phyloP scores from a whole-genome alignment of 2,797 vertebrate species.

The Podarcis siculus region DNA sequence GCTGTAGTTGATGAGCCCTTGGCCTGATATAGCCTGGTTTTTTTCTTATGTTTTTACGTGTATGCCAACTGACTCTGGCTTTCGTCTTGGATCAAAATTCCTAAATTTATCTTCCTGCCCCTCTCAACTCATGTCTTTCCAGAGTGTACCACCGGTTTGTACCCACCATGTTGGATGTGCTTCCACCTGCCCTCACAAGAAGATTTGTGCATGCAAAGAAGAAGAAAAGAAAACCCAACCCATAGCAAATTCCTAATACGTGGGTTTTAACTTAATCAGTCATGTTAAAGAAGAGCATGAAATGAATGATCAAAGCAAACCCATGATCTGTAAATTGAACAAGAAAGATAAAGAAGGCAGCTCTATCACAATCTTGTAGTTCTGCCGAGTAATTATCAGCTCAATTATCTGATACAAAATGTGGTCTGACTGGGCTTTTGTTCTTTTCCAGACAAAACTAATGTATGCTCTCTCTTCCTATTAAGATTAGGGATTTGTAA shows the following conservation, averaged over 20 bases:
- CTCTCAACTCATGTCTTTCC: background rate
- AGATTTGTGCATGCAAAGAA: background rate
- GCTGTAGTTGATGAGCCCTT: too few relatives aligned
- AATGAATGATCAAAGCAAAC: slow-evolving; percentile 34
- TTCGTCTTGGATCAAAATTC: background rate
- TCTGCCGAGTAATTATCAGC: slow-evolving; percentile 15
- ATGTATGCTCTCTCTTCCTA: background rate
- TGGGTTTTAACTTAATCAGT: slow-evolving; percentile 13
- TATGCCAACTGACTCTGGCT: too few relatives aligned
- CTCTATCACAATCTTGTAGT: background rate
- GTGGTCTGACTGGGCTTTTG: background rate
- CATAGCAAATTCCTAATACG: slow-evolving; percentile 2
- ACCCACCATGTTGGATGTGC: background rate
- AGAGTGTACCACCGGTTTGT: background rate
- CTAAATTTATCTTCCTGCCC: background rate
- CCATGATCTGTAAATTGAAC: slow-evolving; percentile 37
- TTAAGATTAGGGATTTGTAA: background rate
- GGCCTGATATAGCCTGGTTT: too few relatives aligned
- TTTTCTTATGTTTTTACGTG: too few relatives aligned
- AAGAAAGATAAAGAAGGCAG: slow-evolving; percentile 16
- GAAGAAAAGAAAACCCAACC: too few relatives aligned
- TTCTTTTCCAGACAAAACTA: background rate
- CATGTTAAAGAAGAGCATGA: slow-evolving; percentile 19
- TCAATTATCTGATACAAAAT: slow-evolving; percentile 29
- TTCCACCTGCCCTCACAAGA: background rate